A percentile compares a stretch with the other conserved stretches of the same genome.
Conservation (phyloP, 1,140 invertebrate species). For the Drosophila sproati region DNA sequence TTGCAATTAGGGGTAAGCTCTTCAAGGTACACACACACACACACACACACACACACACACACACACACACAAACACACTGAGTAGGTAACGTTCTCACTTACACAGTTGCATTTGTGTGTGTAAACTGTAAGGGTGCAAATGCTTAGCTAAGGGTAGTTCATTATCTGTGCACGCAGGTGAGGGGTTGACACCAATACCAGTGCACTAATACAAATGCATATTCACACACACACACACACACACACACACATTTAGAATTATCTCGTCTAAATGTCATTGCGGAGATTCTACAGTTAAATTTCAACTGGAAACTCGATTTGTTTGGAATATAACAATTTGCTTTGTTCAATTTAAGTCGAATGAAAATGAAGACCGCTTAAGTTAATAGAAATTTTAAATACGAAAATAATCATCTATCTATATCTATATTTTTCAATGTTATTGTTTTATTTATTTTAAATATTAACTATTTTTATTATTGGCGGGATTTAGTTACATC, state of each 20-base stretch:
- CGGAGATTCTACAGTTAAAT: no score
- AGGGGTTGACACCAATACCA: conserved; percentile 33
- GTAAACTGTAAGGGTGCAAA: conserved; percentile 48
- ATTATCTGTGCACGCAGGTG: conserved; percentile 65
- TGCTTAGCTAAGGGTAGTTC: conserved; percentile 58
- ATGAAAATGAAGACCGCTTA: no score
- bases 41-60: conserved; percentile 28
- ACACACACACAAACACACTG: conserved; percentile 11
- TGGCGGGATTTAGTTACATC: no score
- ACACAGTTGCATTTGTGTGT: conserved; percentile 35
- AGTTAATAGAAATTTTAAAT: no score
- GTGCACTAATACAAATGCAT: background rate
- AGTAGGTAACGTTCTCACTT: conserved; percentile 19
- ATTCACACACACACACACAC: conserved; percentile 11
- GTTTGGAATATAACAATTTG: no score
- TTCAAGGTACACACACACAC: conserved; percentile 31
- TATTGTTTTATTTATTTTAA: no score
- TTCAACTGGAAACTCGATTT: no score
- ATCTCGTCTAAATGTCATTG: background rate
- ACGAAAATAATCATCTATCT: no score
- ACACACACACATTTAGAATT: background rate
- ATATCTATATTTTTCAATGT: no score
- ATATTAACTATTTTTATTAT: no score
- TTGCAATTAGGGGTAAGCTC: conserved; percentile 82
- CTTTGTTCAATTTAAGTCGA: no score